Conservation (phyloP, 2,888 invertebrate species). For the Zele albiditarsus region DNA sequence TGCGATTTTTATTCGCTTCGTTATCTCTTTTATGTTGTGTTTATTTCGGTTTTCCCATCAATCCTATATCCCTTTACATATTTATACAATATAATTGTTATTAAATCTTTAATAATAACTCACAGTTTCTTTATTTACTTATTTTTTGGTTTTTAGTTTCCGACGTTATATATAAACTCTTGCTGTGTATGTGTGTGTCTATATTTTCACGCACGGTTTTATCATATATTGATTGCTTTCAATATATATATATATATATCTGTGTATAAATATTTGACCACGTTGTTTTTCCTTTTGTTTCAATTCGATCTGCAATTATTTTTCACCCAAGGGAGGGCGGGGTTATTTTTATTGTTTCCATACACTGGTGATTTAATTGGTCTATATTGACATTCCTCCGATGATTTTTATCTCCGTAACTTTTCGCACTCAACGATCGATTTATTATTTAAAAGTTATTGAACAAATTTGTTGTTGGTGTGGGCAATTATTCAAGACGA, state of each 20-base stretch:
- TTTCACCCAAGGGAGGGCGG: neutral
- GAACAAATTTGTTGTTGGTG: neutral
- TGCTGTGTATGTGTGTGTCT: neutral
- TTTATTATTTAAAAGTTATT: neutral
- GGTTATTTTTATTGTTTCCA: neutral
- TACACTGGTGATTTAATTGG: neutral
- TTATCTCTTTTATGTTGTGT: slow-evolving; percentile 29
- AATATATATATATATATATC: slow-evolving; percentile 7
- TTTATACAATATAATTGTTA: slow-evolving; percentile 42
- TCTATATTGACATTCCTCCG: neutral
- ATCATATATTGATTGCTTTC: neutral
- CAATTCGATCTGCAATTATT: neutral
- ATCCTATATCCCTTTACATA: slow-evolving; percentile 47
- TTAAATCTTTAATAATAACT: slow-evolving; percentile 33
- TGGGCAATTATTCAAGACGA: slow-evolving; percentile 9
- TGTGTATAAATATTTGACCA: neutral
- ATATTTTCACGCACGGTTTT: slow-evolving; percentile 5
- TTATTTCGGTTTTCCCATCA: slow-evolving; percentile 26
- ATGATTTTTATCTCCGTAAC: neutral
- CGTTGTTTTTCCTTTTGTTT: neutral
- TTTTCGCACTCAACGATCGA: neutral
- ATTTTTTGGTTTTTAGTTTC: neutral
- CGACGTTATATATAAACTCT: neutral
- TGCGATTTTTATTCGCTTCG: slow-evolving; percentile 18
- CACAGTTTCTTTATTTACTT: slow-evolving; percentile 8